Evolutionary conservation across 2,888 invertebrate genomes (phyloP).

Genomic region (Yponomeuta sedellus): DNA sequence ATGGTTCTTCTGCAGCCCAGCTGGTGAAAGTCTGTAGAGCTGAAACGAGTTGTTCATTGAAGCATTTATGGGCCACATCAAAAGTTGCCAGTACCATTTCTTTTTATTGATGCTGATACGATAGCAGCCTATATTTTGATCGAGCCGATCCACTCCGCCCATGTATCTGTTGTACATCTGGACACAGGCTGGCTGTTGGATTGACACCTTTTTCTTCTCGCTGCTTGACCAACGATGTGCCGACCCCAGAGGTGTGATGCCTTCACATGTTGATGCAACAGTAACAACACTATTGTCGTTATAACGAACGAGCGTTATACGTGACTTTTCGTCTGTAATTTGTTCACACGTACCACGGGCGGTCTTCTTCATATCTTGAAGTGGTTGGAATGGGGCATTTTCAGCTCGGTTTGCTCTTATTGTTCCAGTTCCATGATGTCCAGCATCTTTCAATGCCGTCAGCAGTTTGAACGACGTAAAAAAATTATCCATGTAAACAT

Average conservation of each 20-base stretch:
- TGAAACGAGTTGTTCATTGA: slow-evolving; percentile 22
- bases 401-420: no score
- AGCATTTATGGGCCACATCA: slow-evolving; percentile 17
- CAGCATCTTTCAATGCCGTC: no score
- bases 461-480: slow-evolving; percentile 13
- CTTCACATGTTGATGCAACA: no score
- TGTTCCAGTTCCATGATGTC: no score
- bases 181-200: slow-evolving; percentile 18
- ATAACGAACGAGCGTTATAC: neutral
- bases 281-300: no score
- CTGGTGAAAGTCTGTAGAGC: slow-evolving; percentile 14
- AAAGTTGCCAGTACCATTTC: slow-evolving; percentile 18
- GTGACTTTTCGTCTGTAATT: slow-evolving; percentile 12
- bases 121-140: slow-evolving; percentile 22
- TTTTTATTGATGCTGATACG: slow-evolving; percentile 15
- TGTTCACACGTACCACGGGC: neutral
- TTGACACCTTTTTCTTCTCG: slow-evolving; percentile 3
- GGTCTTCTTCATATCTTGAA: no score
- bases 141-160: slow-evolving; percentile 22
- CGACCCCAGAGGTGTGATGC: neutral
- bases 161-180: slow-evolving; percentile 18
- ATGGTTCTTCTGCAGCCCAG: neutral
- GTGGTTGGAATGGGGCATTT: no score
- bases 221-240: slow-evolving; percentile 17
- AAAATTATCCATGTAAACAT: slow-evolving; percentile 20